Conservation (phyloP, 2,797 vertebrate genomes). For the Arremon aurantiirostris region DNA sequence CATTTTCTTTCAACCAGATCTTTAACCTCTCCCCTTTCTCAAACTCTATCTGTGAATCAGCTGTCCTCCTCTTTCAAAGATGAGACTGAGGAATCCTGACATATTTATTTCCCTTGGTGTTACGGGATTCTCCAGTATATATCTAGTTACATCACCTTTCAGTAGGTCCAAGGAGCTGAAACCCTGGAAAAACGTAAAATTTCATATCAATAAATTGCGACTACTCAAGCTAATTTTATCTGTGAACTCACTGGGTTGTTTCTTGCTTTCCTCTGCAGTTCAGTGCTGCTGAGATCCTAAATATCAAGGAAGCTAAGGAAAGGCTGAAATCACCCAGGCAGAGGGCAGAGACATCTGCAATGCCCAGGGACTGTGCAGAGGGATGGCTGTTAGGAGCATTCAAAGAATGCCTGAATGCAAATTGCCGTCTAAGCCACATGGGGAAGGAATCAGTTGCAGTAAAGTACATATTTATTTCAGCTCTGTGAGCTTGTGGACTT, state of each 20-base stretch:
- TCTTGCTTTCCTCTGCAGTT: neutral
- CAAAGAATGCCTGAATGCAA: neutral
- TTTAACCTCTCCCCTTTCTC: rapidly evolving
- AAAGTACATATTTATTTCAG: neutral
- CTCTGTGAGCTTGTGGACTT: neutral
- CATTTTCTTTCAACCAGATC: neutral
- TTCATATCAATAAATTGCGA: neutral
- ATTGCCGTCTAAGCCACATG: neutral
- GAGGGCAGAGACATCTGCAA: neutral
- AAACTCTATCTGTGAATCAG: neutral
- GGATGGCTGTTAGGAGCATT: neutral
- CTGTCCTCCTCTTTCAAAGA: neutral
- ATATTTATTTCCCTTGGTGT: neutral
- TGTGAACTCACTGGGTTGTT: neutral
- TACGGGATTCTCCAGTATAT: neutral
- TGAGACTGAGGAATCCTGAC: neutral
- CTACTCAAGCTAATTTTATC: neutral
- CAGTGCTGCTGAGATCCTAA: neutral
- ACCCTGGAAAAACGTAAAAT: neutral
- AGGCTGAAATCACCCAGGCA: neutral
- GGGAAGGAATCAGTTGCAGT: neutral
- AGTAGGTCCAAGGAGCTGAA: neutral
- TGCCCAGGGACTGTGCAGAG: neutral
- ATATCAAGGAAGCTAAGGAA: neutral
- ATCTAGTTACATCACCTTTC: neutral